Conservation (phyloP, 2,888 invertebrate genomes). For the Erynnis tages region DNA sequence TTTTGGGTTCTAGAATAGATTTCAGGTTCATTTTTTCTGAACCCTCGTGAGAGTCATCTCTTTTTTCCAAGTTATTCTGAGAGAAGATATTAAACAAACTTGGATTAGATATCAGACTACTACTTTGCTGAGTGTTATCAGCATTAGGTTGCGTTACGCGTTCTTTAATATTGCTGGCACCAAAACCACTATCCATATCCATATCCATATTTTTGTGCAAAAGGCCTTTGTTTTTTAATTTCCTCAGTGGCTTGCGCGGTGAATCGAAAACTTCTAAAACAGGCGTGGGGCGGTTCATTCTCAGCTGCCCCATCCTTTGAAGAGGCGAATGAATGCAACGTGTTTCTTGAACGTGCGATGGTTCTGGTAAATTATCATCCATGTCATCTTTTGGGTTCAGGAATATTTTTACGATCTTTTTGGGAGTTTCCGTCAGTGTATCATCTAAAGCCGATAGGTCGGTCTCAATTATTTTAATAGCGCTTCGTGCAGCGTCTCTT, state of each 20-base stretch:
- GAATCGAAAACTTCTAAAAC: constrained; percentile 41
- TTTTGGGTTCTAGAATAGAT: background rate
- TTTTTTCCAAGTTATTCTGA: background rate
- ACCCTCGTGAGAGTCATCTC: background rate
- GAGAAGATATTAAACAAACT: constrained; percentile 25
- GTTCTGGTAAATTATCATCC: constrained; percentile 47
- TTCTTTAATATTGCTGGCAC: constrained; percentile 54
- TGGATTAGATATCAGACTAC: constrained; percentile 35
- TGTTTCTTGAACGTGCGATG: constrained; percentile 53
- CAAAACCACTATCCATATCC: constrained; percentile 52
- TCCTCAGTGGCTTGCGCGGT: constrained; percentile 36
- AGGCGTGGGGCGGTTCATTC: constrained; percentile 36
- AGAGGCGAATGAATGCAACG: constrained; percentile 47
- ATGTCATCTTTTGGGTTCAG: constrained; percentile 43
- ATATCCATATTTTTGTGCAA: constrained; percentile 37
- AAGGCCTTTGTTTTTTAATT: constrained; percentile 27
- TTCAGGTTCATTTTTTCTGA: background rate
- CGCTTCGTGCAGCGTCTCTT: constrained; percentile 58
- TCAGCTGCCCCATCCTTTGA: constrained; percentile 33
- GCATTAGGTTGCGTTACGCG: constrained; percentile 32
- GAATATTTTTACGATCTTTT: constrained; percentile 55
- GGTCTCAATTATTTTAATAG: constrained; percentile 37
- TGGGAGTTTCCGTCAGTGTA: constrained; percentile 43
- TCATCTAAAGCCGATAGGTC: constrained; percentile 33
- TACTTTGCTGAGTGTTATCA: background rate